A percentile compares a stretch with the other conserved stretches of the same genome.
These are phyloP conservation scores for Hemicrepidius hirtus DNA, from an alignment of 2,888 invertebrate genomes.

Conservation along the genomic window DNA sequence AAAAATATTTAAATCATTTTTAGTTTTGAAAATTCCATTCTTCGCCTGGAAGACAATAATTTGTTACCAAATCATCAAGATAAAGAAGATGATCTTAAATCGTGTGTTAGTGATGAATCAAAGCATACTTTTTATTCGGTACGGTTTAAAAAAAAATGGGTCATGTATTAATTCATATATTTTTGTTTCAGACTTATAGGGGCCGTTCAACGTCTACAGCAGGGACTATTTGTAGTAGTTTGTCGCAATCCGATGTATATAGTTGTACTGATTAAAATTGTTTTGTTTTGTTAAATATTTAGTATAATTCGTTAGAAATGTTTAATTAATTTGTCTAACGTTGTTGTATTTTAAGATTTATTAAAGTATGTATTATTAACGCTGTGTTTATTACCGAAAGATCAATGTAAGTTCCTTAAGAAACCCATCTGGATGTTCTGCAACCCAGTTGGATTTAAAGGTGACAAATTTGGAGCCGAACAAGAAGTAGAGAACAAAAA, in stretches of 20 bases:
- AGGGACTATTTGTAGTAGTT: conserved; percentile 13
- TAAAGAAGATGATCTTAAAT: conserved; percentile 54
- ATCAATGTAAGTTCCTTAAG: too few species aligned
- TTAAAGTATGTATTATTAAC: neutral
- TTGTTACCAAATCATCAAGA: neutral
- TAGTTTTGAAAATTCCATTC: conserved; percentile 19
- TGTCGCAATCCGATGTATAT: conserved; percentile 10
- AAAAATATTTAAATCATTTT: neutral
- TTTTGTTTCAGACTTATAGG: conserved; percentile 30
- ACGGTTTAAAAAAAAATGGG: too few species aligned
- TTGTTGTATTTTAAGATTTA: neutral
- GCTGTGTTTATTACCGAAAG: too few species aligned
- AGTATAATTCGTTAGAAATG: too few species aligned
- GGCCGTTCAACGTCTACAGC: conserved; percentile 11
- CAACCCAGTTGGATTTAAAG: too few species aligned
- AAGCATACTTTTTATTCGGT: conserved; percentile 59
- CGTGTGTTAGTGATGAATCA: conserved; percentile 58
- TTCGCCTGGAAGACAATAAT: conserved; percentile 29
- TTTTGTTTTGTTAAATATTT: neutral
- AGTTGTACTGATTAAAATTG: neutral
- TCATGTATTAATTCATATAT: neutral
- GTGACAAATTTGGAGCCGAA: too few species aligned
- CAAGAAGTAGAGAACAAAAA: too few species aligned
- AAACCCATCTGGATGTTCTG: too few species aligned
- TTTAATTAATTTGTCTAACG: too few species aligned